Evolutionary conservation across 2,113 vertebrate genomes (phyloP).

Genomic region (Sapayoa aenigma): DNA sequence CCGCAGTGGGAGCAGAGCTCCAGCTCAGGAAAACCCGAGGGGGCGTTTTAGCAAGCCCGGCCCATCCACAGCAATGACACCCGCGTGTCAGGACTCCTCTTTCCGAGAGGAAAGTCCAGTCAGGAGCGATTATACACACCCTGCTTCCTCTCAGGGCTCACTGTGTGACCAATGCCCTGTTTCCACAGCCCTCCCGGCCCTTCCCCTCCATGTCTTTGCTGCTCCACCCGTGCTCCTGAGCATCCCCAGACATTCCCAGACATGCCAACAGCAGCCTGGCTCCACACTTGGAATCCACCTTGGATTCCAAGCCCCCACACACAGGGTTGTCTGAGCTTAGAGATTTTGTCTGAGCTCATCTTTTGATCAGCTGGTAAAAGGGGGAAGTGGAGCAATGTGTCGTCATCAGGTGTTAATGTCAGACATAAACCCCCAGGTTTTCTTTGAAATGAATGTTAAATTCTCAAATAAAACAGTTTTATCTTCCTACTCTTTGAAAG

Average conservation of each 20-base stretch:
- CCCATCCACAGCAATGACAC: neutral
- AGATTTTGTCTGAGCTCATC: neutral
- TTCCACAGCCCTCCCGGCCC: neutral
- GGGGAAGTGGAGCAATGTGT: neutral
- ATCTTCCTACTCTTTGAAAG: neutral
- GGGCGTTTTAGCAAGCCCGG: neutral
- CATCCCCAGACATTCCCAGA: neutral
- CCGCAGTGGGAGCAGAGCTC: neutral
- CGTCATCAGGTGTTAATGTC: neutral
- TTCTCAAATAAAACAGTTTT: neutral
- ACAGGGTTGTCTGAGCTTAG: neutral
- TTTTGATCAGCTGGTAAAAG: neutral
- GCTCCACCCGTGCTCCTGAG: neutral
- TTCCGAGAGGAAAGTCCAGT: neutral
- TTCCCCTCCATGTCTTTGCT: neutral
- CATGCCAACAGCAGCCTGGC: neutral
- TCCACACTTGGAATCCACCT: neutral
- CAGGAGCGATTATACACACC: neutral
- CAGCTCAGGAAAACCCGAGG: neutral
- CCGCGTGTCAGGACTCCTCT: neutral
- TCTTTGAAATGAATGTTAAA: neutral
- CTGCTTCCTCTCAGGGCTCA: neutral
- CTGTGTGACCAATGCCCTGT: neutral
- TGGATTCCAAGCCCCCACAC: neutral
- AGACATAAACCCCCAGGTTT: neutral